A percentile compares a stretch with the other conserved stretches of the same genome.
phyloP scores from a whole-genome alignment of 2,888 invertebrate species.

The Frankliniella fusca region DNA sequence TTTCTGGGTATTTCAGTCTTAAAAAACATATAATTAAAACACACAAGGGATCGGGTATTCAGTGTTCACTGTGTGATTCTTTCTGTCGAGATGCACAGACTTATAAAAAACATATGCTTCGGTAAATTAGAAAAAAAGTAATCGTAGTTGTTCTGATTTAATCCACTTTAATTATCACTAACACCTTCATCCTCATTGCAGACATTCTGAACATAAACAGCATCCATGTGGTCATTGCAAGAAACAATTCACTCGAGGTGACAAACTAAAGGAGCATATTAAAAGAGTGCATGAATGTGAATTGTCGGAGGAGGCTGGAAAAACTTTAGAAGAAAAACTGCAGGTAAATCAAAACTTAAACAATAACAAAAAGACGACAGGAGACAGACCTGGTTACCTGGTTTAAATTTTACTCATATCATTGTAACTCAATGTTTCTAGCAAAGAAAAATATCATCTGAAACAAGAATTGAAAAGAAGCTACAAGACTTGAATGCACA shows the following conservation, averaged over 20 bases:
- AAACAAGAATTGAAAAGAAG: background rate
- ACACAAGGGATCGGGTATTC: constrained; percentile 64
- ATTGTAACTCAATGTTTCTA: background rate
- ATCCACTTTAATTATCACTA: constrained; percentile 30
- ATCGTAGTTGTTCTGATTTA: constrained; percentile 29
- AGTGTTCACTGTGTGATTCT: constrained; percentile 65
- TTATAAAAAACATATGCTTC: constrained; percentile 65
- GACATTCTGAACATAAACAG: constrained; percentile 60
- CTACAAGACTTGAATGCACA: constrained; percentile 56
- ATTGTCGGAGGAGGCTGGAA: constrained; percentile 36
- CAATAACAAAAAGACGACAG: too few species aligned
- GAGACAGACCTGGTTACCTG: too few species aligned
- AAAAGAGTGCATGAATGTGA: constrained; percentile 56
- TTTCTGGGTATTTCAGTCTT: constrained; percentile 63
- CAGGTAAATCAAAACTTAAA: constrained; percentile 36
- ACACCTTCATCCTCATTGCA: constrained; percentile 37
- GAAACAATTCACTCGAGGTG: constrained; percentile 71
- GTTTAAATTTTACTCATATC: background rate
- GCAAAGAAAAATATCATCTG: background rate
- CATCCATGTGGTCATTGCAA: constrained; percentile 73
- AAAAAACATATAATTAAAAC: constrained; percentile 70
- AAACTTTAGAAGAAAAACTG: constrained; percentile 28
- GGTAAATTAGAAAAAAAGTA: constrained; percentile 43
- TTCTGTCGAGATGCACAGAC: constrained; percentile 68
- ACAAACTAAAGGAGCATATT: constrained; percentile 68